These are phyloP conservation scores for Metalampra italica DNA, from an alignment of 2,888 invertebrate genomes.

Conservation along the genomic window DNA sequence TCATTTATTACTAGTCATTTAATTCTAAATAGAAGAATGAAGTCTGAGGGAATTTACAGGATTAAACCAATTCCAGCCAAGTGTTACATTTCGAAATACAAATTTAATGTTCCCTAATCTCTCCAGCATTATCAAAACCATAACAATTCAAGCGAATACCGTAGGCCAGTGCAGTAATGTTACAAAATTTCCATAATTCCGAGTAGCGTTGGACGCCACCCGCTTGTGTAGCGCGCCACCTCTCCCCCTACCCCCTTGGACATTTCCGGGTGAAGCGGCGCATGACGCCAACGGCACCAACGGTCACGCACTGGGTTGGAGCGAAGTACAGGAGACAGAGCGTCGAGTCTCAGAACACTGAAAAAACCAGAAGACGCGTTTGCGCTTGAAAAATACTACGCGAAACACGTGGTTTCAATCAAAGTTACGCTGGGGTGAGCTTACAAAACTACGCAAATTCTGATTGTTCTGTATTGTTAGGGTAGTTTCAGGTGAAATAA, in stretches of 20 bases:
- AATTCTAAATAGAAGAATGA: too few relatives aligned
- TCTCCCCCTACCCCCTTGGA: constrained; percentile 21
- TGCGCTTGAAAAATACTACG: too few relatives aligned
- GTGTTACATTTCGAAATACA: not conserved
- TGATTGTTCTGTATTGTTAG: too few relatives aligned
- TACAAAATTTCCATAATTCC: constrained; percentile 42
- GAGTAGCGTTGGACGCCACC: not conserved
- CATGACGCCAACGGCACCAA: constrained; percentile 41
- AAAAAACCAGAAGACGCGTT: too few relatives aligned
- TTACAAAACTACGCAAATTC: too few relatives aligned
- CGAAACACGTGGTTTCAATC: too few relatives aligned
- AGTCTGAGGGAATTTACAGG: too few relatives aligned
- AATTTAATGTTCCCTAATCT: constrained; percentile 2
- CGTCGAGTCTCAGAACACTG: not conserved
- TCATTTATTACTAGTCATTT: too few relatives aligned
- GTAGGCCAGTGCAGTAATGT: constrained; percentile 26
- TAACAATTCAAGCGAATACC: constrained; percentile 2
- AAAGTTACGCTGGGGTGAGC: too few relatives aligned
- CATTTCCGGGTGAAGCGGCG: constrained; percentile 49
- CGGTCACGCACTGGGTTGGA: constrained; percentile 39
- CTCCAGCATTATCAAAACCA: not conserved
- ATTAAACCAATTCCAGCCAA: too few relatives aligned
- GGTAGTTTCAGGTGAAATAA: too few relatives aligned
- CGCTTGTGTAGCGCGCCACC: constrained; percentile 12
- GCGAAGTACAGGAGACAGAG: constrained; percentile 11